Conservation (phyloP, 2,113 vertebrate species). For the Cryptotis parvus region DNA sequence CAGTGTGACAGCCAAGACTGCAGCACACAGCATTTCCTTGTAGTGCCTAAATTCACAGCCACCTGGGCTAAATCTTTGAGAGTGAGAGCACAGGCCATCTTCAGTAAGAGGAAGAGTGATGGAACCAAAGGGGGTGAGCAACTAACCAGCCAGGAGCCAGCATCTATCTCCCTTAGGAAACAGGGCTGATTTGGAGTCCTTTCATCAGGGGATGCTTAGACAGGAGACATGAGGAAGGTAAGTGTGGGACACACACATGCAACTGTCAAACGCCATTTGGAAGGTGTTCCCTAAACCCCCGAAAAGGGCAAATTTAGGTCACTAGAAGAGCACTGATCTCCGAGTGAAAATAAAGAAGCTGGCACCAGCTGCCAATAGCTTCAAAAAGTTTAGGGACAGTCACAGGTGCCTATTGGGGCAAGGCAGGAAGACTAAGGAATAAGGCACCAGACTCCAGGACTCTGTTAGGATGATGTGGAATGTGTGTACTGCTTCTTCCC, state of each 20-base stretch:
- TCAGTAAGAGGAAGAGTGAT: background rate
- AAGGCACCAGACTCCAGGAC: too few species aligned
- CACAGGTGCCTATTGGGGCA: background rate
- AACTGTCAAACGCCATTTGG: background rate
- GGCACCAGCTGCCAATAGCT: background rate
- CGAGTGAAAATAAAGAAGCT: background rate
- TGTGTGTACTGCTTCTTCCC: background rate
- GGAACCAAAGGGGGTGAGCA: background rate
- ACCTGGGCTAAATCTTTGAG: background rate
- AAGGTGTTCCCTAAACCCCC: background rate
- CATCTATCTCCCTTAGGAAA: background rate
- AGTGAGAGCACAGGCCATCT: background rate
- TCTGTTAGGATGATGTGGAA: background rate
- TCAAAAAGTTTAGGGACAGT: background rate
- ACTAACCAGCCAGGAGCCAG: background rate
- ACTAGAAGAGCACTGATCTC: background rate
- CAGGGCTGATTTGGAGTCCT: too few species aligned
- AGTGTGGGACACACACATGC: background rate
- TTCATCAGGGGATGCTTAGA: too few species aligned
- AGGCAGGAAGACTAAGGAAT: background rate
- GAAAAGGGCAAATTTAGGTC: background rate
- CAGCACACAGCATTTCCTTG: background rate
- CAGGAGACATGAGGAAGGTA: too few species aligned
- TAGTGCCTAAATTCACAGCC: background rate
- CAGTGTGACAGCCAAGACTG: background rate